Base-by-base conservation (phyloP, 2,113 vertebrate species). In the Oryzias celebensis region DNA sequence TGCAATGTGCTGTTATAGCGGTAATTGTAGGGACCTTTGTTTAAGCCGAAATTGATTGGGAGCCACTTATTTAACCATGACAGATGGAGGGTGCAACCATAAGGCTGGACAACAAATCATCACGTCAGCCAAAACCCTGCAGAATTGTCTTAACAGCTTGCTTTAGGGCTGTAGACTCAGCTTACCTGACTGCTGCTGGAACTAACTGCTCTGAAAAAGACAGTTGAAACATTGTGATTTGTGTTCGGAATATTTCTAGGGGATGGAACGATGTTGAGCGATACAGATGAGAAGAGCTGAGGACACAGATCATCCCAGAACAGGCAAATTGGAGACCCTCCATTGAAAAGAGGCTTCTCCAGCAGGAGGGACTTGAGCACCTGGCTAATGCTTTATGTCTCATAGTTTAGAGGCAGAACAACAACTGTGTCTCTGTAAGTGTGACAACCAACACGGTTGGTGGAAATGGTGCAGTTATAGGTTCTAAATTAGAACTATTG, bases 381-480 rank as follows among this genome's bases (percentile, higher is more conserved):
- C 89, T 91, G 88, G 78, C 86, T 85, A 86, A 92, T 88, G 84
- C 83, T 75, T 85, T 85, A 81, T 26, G 75, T 80, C 77, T 88
- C 85, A 78, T 77, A 81, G 91, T 85, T 86, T 85, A 88, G 71
- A 79, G 20, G 52, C 36, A 61, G 80, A 44, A 24, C 62, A 49
- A 79, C 0, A 68, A 18, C 79, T 73, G 82, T 52, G 75, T 80
- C 69, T 78, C 83, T 69, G 78, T 80, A 77, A 77, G 70, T 78
- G 71, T 82, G 67, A 65, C 70, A 74, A 73, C 80, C 62, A 66
- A 71, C 61, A 88, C 73, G 68, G 62, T 56, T 18, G 42, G 47
- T 3, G 53, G 77, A 56, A 36, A 36, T 36, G 58, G 46, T 41
- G 83, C n/a, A 20, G 16, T 48, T 18, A 20, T 1, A 48, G 47